Evolutionary conservation across 2,113 vertebrate species (phyloP).

Genomic region (Galeopterus variegatus): DNA sequence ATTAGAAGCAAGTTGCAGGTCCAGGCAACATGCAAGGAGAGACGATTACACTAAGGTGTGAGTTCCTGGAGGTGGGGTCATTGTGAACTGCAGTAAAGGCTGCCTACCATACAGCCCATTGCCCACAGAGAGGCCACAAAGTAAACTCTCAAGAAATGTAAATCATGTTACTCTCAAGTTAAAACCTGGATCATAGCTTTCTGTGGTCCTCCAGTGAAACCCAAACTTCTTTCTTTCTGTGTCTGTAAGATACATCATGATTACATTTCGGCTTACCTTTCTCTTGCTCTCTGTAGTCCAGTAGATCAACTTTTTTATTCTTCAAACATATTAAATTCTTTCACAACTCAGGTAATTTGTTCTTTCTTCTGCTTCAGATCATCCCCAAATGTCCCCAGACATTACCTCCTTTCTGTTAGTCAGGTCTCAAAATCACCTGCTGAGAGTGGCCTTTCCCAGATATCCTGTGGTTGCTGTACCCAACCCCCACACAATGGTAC

Average conservation of each 20-base stretch:
- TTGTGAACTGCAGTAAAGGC: rapidly evolving
- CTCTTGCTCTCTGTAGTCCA: background rate
- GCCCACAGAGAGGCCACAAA: background rate
- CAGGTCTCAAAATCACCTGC: background rate
- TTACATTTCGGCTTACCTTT: background rate
- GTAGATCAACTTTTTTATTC: background rate
- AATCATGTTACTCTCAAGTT: too few species aligned
- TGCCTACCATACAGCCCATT: rapidly evolving
- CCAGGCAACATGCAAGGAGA: background rate
- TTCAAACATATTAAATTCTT: background rate
- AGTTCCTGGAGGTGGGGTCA: rapidly evolving
- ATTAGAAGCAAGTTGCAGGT: background rate
- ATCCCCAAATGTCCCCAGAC: background rate
- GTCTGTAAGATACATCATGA: rapidly evolving
- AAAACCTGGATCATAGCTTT: background rate
- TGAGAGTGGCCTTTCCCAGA: background rate
- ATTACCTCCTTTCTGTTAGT: background rate
- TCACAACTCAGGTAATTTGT: background rate
- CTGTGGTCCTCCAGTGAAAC: background rate
- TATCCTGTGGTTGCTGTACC: too few species aligned
- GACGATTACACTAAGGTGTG: too few species aligned
- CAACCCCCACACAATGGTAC: rapidly evolving
- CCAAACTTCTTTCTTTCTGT: background rate
- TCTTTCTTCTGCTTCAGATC: background rate
- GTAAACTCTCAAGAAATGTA: background rate